Conservation (phyloP, 2,888 invertebrate genomes). For the Petrolisthes cinctipes region DNA sequence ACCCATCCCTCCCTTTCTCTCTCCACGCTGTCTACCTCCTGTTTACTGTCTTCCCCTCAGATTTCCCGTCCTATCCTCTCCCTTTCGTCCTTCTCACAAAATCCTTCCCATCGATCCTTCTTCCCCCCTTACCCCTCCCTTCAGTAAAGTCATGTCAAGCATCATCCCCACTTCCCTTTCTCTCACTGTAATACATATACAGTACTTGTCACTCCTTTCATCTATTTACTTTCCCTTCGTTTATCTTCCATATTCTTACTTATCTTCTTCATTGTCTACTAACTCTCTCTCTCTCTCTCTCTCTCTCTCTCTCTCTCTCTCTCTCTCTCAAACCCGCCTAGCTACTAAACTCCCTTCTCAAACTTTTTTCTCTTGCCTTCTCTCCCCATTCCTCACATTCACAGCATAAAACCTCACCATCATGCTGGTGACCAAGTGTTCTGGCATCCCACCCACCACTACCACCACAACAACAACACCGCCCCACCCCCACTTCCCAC, state of each 20-base stretch:
- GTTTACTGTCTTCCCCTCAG: no score
- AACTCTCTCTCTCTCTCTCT: not conserved
- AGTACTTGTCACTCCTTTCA: not conserved
- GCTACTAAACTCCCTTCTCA: no score
- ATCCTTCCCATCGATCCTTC: not conserved
- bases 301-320: conserved; percentile 20
- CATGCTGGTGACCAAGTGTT: no score
- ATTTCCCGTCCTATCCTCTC: not conserved
- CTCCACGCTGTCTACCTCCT: not conserved
- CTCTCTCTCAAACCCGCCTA: not conserved
- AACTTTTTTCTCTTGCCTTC: no score
- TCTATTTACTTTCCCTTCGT: not conserved
- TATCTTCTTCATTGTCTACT: not conserved
- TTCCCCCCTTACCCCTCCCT: not conserved
- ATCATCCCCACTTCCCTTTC: not conserved
- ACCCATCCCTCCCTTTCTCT: not conserved
- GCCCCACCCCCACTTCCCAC: no score
- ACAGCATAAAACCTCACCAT: no score
- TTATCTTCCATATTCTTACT: not conserved
- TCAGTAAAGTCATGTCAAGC: not conserved
- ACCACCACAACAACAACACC: no score
- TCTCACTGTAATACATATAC: not conserved
- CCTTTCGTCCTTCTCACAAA: not conserved
- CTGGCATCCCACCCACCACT: no score
- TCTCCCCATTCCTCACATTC: no score